These are phyloP conservation scores for Taphrorychus bicolor DNA, from an alignment of 2,888 invertebrate genomes.

Conservation along the genomic window DNA sequence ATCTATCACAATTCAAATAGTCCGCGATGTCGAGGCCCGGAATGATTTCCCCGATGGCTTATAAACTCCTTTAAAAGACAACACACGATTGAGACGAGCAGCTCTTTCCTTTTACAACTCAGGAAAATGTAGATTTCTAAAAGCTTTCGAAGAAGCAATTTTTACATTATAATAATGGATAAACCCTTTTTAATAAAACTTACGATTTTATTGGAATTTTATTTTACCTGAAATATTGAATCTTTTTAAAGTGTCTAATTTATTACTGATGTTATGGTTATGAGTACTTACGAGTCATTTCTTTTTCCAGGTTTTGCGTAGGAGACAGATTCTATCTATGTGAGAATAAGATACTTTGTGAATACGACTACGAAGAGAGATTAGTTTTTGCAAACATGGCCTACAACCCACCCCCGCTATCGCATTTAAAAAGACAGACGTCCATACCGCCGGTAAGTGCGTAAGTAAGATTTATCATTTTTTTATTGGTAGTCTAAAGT, in stretches of 20 bases:
- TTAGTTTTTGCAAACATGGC: slow-evolving; percentile 95
- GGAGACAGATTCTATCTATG: slow-evolving; percentile 96
- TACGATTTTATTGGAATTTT: too few species aligned
- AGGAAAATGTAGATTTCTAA: slow-evolving; percentile 33
- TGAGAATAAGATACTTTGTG: slow-evolving; percentile 97
- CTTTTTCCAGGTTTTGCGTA: slow-evolving; percentile 88
- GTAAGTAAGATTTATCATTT: slow-evolving; percentile 16
- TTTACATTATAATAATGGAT: neutral
- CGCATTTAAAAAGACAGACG: slow-evolving; percentile 79
- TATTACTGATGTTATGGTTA: too few species aligned
- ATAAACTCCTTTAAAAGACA: slow-evolving; percentile 61
- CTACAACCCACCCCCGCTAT: slow-evolving; percentile 84
- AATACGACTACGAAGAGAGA: slow-evolving; percentile 96
- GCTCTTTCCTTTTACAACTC: slow-evolving; percentile 29
- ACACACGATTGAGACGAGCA: slow-evolving; percentile 43
- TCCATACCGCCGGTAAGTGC: slow-evolving; percentile 68
- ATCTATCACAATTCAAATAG: slow-evolving; percentile 59
- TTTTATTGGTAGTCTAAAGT: neutral
- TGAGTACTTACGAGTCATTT: too few species aligned
- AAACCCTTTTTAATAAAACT: too few species aligned
- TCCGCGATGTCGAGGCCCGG: slow-evolving; percentile 52
- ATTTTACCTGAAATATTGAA: too few species aligned
- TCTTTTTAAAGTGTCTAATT: too few species aligned
- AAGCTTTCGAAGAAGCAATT: slow-evolving; percentile 8
- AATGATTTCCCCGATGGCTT: slow-evolving; percentile 66